Evolutionary conservation across 2,797 vertebrate genomes (phyloP), one percentile per base, ranked within the genome.

Genomic region (Hypotaenidia philippensis): DNA sequence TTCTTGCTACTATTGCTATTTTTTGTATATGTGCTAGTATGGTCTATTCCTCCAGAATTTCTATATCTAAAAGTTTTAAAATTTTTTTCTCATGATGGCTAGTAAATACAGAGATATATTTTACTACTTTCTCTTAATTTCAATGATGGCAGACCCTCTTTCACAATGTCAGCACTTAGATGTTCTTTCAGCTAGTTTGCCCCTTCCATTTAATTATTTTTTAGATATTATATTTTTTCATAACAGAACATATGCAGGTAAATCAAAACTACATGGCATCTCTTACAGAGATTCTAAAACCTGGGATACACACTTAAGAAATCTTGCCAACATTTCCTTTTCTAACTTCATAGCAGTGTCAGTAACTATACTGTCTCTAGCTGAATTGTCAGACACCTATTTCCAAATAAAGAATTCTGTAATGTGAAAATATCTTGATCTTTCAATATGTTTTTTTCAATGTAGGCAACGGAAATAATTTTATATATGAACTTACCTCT

Each of bases 401-500:
- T 56, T 65, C n/a, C 47, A 86, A 74, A 50, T 2, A 76, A 60
- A 92, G n/a, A 59, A 57, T 65, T 83, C 19, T 80, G 38, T 59
- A 63, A 34, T 6, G 5, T 32, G 31, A 90, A 76, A 89, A 71
- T 25, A 47, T 5, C 15, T 29, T 22, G 9, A 57, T 41, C 12
- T 90, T 93, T 36, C 18, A 25, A n/a, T 10, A 31, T 36, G 36
- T 15, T 34, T 59, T 87, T 80, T 34, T 27, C 36, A 77, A 38
- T 7, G 34, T 12, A 69, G 21, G 12, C n/a, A 79, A 55, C 13
- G 9, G 34, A 87, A 75, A 84, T 77, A 38, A 16, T 27, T 83
- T 85, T 74, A 49, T 29, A 80, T 55, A 52, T 44, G 50, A 90
- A 97, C 98, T 99, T 98, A 99, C 99, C 99, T 99, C 97, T 98